Conservation (phyloP, 2,113 vertebrate genomes). For the Platysternon megacephalum region DNA sequence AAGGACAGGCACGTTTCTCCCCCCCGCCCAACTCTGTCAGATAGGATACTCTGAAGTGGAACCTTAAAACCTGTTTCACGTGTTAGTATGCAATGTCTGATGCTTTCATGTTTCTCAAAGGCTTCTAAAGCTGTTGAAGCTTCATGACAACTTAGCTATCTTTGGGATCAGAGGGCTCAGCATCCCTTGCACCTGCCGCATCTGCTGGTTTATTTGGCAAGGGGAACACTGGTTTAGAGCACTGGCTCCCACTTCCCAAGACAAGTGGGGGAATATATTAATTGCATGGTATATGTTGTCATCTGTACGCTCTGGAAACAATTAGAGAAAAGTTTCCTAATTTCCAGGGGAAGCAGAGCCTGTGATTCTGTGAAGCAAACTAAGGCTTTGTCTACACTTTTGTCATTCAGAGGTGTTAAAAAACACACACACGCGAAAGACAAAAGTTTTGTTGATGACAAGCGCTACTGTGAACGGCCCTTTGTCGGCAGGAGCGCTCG, state of each 20-base stretch:
- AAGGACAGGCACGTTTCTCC: neutral
- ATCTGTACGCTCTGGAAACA: slow-evolving; percentile 56
- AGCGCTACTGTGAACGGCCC: too few relatives aligned
- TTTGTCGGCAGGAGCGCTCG: too few relatives aligned
- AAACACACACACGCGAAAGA: too few relatives aligned
- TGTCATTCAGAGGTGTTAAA: too few relatives aligned
- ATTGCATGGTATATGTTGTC: slow-evolving; percentile 52
- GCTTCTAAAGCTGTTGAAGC: slow-evolving; percentile 41
- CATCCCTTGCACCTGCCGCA: slow-evolving; percentile 55
- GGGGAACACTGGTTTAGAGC: slow-evolving; percentile 20
- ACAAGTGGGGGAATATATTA: slow-evolving; percentile 62
- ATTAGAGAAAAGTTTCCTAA: slow-evolving; percentile 54
- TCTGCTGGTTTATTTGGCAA: slow-evolving; percentile 63
- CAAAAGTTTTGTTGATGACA: too few relatives aligned
- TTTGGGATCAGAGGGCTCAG: slow-evolving; percentile 55
- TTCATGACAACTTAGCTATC: slow-evolving; percentile 42
- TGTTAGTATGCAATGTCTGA: neutral
- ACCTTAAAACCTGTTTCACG: accelerated
- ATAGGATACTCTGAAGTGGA: neutral
- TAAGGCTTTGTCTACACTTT: too few relatives aligned
- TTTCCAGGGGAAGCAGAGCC: slow-evolving; percentile 57
- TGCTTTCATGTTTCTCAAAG: slow-evolving; percentile 48
- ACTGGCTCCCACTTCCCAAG: slow-evolving; percentile 35
- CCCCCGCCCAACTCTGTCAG: neutral
- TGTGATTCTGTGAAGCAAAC: slow-evolving; percentile 35